Percentiles rank a stretch among this genome's conserved stretches.
Evolutionary conservation across 2,113 vertebrate species (phyloP).

Genomic region (Laticauda colubrina): DNA sequence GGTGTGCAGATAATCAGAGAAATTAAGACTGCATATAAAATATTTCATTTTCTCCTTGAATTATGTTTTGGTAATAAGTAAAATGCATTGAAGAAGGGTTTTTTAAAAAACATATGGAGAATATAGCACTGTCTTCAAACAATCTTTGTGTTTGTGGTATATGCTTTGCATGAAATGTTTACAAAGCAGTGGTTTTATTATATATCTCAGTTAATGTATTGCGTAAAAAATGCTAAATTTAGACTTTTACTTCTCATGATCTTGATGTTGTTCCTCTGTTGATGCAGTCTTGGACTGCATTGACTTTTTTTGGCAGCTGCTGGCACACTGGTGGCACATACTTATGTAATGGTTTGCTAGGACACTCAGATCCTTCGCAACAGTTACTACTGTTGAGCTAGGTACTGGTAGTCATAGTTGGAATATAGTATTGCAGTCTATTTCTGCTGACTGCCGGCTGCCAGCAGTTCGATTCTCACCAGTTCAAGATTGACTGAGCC

Average conservation of each 20-base stretch:
- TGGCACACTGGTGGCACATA: not conserved
- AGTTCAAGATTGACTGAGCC: no score
- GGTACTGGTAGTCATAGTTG: not conserved
- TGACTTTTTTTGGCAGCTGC: not conserved
- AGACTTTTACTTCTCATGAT: not conserved
- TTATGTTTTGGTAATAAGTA: not conserved
- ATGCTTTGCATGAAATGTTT: slow-evolving; percentile 13
- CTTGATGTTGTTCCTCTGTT: not conserved
- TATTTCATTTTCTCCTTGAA: not conserved
- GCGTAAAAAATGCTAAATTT: not conserved
- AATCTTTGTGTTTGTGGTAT: slow-evolving; percentile 26
- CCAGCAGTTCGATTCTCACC: no score
- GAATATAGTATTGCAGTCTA: no score
- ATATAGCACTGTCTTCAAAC: slow-evolving; percentile 4
- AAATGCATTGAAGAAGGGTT: not conserved
- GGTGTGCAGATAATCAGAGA: not conserved
- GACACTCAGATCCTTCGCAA: not conserved
- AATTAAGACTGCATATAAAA: not conserved
- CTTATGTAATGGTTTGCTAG: not conserved
- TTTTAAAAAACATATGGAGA: not conserved
- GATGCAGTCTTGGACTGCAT: not conserved
- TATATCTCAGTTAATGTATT: slow-evolving; percentile 36
- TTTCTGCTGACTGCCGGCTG: no score
- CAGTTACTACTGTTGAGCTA: not conserved
- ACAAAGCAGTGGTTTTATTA: slow-evolving; percentile 33